A percentile compares a stretch with the other conserved stretches of the same genome.
Evolutionary conservation across 2,113 vertebrate species (phyloP).

Genomic region (Oryzias javanicus): DNA sequence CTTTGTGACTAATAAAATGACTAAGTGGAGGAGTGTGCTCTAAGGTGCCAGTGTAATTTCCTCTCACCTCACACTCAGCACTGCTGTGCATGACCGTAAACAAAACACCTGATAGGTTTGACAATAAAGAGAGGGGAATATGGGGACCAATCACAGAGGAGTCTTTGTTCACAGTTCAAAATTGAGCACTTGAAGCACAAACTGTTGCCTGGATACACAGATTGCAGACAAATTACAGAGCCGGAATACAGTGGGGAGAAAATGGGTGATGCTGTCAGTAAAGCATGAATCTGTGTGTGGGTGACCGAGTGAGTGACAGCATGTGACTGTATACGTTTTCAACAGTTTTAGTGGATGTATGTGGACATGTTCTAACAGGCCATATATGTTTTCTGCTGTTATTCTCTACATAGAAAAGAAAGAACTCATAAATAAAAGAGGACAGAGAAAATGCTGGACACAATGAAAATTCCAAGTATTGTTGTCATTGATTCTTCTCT

Average conservation of each 20-base stretch:
- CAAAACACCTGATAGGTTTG: conserved; percentile 45
- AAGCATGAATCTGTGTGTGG: conserved; percentile 35
- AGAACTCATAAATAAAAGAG: too few species aligned
- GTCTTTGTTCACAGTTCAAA: conserved; percentile 57
- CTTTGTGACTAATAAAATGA: conserved; percentile 1
- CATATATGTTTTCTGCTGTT: background rate
- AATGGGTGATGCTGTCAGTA: conserved; percentile 59
- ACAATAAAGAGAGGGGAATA: conserved; percentile 24
- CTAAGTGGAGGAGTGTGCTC: conserved; percentile 26
- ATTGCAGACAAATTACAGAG: conserved; percentile 66
- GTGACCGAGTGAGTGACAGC: conserved; percentile 12
- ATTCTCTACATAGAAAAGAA: too few species aligned
- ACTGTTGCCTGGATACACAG: conserved; percentile 72
- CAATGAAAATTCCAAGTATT: too few species aligned
- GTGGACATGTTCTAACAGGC: conserved; percentile 24
- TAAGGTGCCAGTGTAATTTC: conserved; percentile 37
- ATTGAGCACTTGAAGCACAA: conserved; percentile 59
- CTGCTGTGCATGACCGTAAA: conserved; percentile 25
- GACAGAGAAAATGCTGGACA: too few species aligned
- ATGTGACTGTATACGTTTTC: conserved; percentile 20
- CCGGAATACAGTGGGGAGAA: conserved; percentile 59
- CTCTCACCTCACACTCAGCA: conserved; percentile 22
- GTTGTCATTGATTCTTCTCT: too few species aligned
- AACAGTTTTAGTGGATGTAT: conserved; percentile 4
- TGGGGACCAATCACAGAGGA: conserved; percentile 51